Base-by-base conservation (phyloP, 2,888 invertebrate species). In the Camptogramma bilineatum region DNA sequence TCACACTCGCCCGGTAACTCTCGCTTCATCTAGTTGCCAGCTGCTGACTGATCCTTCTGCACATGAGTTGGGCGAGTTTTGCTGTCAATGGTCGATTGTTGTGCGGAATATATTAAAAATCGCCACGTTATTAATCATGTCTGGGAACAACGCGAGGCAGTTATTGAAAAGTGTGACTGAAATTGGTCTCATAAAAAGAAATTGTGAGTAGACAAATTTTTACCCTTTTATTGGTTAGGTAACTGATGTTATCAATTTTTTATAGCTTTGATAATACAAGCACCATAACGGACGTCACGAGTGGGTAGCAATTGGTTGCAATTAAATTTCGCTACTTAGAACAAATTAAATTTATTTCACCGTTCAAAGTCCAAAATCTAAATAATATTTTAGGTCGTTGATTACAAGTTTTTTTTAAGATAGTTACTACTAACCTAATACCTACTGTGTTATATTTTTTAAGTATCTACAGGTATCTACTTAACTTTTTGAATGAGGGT, bases 131-230 rank as follows among this genome's bases (percentile, higher is more conserved):
- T n/a, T 28, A 73, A 82, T 74, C 71, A 91, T 92, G 91, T 81
- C 85, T 64, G 80, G 80, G 64, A 87, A 82, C 70, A 86, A 82
- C 69, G 78, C 84, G 28, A 88, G 79, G 64, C 85, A 83, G 64
- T 76, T 92, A 71, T 74, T 91, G 2, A 88, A 88, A 78, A 85
- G 82, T 75, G 78, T 89, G 54, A 81, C 87, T 62, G 87, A 90
- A 66, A 74, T 84, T 53, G 78, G 79, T 42, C 68, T 76, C 28
- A 63, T 74, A 62, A 77, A 73, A 51, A 86, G 89, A 79, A 86
- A 85, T 73, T 90, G 90, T 90, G 79, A 90, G 90, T 90, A 74
- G n/a, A 58, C 16, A 21, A 34, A 28, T 46, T n/a, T 17, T n/a
- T 24, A 34, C 61, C 13, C 48, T 58, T 68, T 66, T 63, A 64